Evolutionary conservation across 92 coral and sea anemone genomes (phyloP), one percentile per base, ranked within the genome.

Genomic region (Isaurus tuberculatus): DNA sequence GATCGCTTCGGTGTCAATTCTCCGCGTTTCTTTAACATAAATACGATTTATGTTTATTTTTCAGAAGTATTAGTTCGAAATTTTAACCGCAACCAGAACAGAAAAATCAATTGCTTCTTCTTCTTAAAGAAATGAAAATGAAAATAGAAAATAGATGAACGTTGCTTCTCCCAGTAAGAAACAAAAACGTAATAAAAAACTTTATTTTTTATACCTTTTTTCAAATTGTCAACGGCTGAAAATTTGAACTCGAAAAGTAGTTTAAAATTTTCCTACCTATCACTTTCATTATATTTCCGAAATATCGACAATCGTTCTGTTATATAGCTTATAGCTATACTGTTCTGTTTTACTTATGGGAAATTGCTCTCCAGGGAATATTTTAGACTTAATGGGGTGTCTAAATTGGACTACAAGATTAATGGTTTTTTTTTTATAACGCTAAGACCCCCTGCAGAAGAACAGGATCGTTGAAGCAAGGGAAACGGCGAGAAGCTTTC

Each of bases 331-430:
- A 32, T 1, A 33, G 25, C n/a, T n/a, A n/a, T n/a, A n/a, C n/a
- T 16, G 17, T 8, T 16, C 14, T 1, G 26, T 33, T 57, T 30
- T 58, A 58, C n/a, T 28, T 30, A 57, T 58, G 53, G 13, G 33
- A 77, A 36, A 57, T 33, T 29, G 30, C 82, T 58, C 82, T 61
- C 82, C 31, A 36, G 82, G 82, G 82, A 77, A 3, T 15, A 23
- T 25, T 36, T 36, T 58, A 19, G 44, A 6, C 11, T 77, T 58
- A 9, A 55, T 9, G 14, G 53, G 4, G 51, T 53, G 69, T 77
- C 15, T 28, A 58, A 60, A 73, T 43, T 30, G 26, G 51, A 16
- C 16, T 17, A 20, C 22, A 48, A n/a, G 32, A 74, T 74, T 75
- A 32, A 75, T 43, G 75, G 19, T 26, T 43, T 25, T 72, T 19